phyloP scores from a whole-genome alignment of 92 coral and sea anemone species.

The Porites evermanni region DNA sequence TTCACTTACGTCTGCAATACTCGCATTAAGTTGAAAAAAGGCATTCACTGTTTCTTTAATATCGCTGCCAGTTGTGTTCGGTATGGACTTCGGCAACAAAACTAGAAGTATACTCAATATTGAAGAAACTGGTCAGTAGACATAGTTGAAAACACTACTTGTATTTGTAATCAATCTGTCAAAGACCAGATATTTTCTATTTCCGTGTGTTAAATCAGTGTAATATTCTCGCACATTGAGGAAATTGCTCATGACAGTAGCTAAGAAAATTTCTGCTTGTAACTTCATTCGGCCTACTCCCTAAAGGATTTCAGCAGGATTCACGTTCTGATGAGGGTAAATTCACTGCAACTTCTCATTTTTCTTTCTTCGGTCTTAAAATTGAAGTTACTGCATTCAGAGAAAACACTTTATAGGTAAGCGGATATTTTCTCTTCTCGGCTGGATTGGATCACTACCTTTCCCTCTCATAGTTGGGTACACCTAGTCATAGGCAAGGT shows the following conservation, averaged over 20 bases:
- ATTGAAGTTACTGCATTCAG: conserved; percentile 11
- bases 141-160: neutral
- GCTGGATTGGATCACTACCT: conserved; percentile 8
- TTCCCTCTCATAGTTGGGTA: conserved; percentile 25
- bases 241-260: neutral
- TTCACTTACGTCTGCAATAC: conserved; percentile 3
- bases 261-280: neutral
- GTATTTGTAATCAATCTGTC: neutral
- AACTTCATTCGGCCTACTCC: conserved; percentile 24
- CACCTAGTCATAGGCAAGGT: conserved; percentile 36
- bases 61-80: neutral
- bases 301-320: conserved; percentile 7
- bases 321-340: conserved; percentile 8
- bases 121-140: conserved; percentile 12
- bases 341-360: conserved; percentile 3
- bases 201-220: conserved; percentile 4
- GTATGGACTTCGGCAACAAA: conserved; percentile 19
- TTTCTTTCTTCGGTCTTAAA: conserved; percentile 28
- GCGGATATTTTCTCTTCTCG: neutral
- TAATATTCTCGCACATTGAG: neutral
- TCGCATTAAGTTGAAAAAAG: neutral
- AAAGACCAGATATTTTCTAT: neutral
- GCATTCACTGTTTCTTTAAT: neutral
- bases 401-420: conserved; percentile 15
- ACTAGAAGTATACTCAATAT: conserved; percentile 24